Conservation (phyloP, 2,888 invertebrate genomes). For the Bruchidius siliquastri region DNA sequence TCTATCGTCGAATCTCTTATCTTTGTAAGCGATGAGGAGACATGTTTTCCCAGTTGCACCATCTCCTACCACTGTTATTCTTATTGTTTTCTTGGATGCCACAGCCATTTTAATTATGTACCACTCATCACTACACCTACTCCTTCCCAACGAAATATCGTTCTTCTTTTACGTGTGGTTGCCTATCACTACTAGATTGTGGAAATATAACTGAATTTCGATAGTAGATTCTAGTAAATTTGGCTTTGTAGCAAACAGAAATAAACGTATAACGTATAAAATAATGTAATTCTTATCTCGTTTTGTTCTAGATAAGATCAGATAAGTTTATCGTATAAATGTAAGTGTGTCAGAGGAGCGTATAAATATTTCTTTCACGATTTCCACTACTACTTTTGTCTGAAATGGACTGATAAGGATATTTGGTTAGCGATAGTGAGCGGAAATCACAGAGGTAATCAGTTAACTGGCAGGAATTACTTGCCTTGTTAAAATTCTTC, state of each 20-base stretch:
- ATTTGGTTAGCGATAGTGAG: not conserved
- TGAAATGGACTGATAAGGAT: not conserved
- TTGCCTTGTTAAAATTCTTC: not conserved
- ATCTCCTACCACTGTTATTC: constrained; percentile 83
- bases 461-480: not conserved
- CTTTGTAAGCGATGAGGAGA: constrained; percentile 62
- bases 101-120: constrained; percentile 1
- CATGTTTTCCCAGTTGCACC: constrained; percentile 91
- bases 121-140: constrained; percentile 6
- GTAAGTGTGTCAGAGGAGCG: not conserved
- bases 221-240: not conserved
- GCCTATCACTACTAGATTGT: not conserved
- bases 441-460: not conserved
- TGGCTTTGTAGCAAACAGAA: not conserved
- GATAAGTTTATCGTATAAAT: not conserved
- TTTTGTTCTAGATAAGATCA: not conserved
- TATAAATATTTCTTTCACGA: not conserved
- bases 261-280: not conserved
- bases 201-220: not conserved
- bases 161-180: not conserved
- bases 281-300: not conserved
- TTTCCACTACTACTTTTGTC: not conserved
- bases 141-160: not conserved
- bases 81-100: constrained; percentile 50
- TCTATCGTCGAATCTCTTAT: constrained; percentile 64